phyloP scores from a whole-genome alignment of 2,797 vertebrate species.

The Danio aesculapii region DNA sequence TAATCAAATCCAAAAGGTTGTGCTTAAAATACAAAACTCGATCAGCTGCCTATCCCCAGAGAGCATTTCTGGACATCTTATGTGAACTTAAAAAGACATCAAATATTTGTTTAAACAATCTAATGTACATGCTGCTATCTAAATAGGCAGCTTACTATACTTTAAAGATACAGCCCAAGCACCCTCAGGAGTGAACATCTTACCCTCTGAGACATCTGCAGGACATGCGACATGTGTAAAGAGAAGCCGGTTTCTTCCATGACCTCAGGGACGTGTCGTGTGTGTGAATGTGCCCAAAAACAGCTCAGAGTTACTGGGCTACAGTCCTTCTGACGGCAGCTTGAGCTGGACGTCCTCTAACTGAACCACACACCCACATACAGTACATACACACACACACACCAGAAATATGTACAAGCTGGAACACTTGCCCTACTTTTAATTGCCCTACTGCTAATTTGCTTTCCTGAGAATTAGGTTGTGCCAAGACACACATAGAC shows the following conservation, averaged over 20 bases:
- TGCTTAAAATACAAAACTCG: not conserved
- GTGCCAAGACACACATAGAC: not conserved
- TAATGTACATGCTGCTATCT: not conserved
- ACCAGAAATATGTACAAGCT: conserved; percentile 15
- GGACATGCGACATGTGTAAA: conserved; percentile 13
- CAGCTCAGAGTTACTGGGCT: conserved; percentile 38
- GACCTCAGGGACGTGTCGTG: not conserved
- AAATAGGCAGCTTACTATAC: not conserved
- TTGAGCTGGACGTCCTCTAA: conserved; percentile 32
- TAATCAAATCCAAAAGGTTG: not conserved
- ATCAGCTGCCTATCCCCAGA: not conserved
- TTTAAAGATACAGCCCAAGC: not conserved
- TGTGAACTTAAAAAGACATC: not conserved
- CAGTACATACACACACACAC: conserved; percentile 39
- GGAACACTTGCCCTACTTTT: conserved; percentile 49
- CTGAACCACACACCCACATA: conserved; percentile 30
- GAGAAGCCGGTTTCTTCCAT: conserved; percentile 25
- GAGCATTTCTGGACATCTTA: not conserved
- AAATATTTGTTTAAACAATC: not conserved
- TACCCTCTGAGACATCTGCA: conserved; percentile 16
- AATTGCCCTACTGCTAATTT: conserved; percentile 38
- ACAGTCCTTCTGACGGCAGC: conserved; percentile 28
- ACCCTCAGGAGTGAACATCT: not conserved
- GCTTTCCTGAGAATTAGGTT: not conserved
- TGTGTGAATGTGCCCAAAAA: conserved; percentile 25